A percentile compares a stretch with the other conserved stretches of the same genome.
phyloP scores from a whole-genome alignment of 1,140 invertebrate species.

The Micrasema longulum region DNA sequence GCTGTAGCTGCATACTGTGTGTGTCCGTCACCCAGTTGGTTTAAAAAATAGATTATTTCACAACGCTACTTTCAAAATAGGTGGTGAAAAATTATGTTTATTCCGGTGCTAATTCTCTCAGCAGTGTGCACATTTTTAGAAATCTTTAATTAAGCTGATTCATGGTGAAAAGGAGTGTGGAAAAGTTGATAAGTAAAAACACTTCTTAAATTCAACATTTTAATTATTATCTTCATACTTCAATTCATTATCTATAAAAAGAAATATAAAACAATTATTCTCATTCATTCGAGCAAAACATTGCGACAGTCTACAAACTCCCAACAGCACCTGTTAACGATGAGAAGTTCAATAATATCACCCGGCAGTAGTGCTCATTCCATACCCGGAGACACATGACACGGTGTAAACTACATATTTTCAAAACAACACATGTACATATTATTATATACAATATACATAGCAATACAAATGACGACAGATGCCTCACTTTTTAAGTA shows the following conservation, averaged over 20 bases:
- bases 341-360: neutral
- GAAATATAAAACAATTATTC: constrained; percentile 31
- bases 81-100: too few relatives aligned
- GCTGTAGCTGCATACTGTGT: too few relatives aligned
- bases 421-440: neutral
- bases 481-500: too few relatives aligned
- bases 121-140: neutral
- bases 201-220: neutral
- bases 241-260: constrained; percentile 29
- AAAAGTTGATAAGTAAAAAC: neutral
- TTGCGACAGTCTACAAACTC: constrained; percentile 6
- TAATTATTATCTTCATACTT: constrained; percentile 27
- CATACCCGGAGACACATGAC: neutral
- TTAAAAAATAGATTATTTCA: neutral
- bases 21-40: neutral
- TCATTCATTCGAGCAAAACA: constrained; percentile 1
- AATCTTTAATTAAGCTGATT: neutral
- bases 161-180: neutral
- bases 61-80: neutral
- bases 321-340: too few relatives aligned
- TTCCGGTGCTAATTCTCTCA: too few relatives aligned
- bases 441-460: neutral
- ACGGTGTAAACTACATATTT: neutral
- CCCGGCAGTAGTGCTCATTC: neutral
- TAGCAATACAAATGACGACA: too few relatives aligned